Percentiles rank a stretch among this genome's conserved stretches.
Evolutionary conservation across 2,797 vertebrate genomes (phyloP).

Genomic region (Macropodus opercularis): DNA sequence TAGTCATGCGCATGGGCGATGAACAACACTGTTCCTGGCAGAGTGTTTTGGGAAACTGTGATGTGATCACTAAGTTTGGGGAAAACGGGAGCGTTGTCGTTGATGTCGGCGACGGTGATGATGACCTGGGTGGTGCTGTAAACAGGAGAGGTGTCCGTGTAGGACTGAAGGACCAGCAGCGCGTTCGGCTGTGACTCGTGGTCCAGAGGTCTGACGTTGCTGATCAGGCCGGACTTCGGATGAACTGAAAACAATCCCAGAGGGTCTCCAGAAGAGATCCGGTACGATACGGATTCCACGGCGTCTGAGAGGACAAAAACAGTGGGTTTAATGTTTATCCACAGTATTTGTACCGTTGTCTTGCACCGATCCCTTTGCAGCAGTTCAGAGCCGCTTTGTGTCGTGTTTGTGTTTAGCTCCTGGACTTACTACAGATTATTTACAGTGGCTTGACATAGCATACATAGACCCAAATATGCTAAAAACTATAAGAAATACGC

Average conservation of each 20-base stretch:
- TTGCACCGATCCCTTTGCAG: no score
- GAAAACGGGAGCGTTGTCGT: slow-evolving; percentile 89
- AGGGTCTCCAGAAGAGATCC: slow-evolving; percentile 89
- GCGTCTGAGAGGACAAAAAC: slow-evolving; percentile 76
- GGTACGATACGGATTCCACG: slow-evolving; percentile 82
- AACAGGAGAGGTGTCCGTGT: slow-evolving; percentile 73
- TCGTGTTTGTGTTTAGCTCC: no score
- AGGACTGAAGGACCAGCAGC: slow-evolving; percentile 87
- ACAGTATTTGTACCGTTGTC: no score
- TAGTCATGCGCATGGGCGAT: slow-evolving; percentile 87
- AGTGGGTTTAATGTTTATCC: no score
- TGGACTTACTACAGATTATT: no score
- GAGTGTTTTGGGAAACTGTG: slow-evolving; percentile 77
- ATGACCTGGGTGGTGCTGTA: slow-evolving; percentile 89
- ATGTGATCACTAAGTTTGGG: slow-evolving; percentile 73
- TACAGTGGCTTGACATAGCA: no score
- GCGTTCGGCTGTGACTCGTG: slow-evolving; percentile 82
- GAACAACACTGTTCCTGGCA: slow-evolving; percentile 86
- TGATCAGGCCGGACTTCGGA: slow-evolving; percentile 85
- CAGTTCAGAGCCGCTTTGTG: no score
- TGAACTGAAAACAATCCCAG: slow-evolving; percentile 85
- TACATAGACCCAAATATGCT: background rate
- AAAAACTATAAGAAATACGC: no score
- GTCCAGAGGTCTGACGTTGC: slow-evolving; percentile 83
- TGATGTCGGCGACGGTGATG: slow-evolving; percentile 86